Evolutionary conservation across 2,888 invertebrate genomes (phyloP).

Genomic region (Heteropelma amictum): DNA sequence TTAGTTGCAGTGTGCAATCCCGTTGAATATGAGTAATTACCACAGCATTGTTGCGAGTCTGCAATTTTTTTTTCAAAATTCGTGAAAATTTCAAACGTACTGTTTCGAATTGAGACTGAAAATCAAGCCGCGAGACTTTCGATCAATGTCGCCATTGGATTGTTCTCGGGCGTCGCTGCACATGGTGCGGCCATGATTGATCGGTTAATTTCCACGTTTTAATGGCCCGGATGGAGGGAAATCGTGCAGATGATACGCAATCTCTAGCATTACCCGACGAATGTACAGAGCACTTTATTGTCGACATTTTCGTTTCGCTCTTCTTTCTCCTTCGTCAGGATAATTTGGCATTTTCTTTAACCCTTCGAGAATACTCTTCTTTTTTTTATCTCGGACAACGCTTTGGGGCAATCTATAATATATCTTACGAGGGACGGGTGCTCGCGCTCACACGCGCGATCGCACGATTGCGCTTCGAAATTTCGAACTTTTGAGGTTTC

Average conservation of each 20-base stretch:
- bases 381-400: too few species aligned
- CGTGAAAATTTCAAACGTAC: background rate
- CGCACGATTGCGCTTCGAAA: too few species aligned
- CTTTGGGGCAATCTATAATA: too few species aligned
- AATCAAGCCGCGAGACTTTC: conserved; percentile 11
- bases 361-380: background rate
- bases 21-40: too few species aligned
- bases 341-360: too few species aligned
- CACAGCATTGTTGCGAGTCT: background rate
- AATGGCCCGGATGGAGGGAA: conserved; percentile 31
- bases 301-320: background rate
- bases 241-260: conserved; percentile 24
- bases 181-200: conserved; percentile 29
- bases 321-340: background rate
- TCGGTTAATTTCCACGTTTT: conserved; percentile 33
- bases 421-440: too few species aligned
- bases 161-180: conserved; percentile 1
- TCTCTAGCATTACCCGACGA: background rate
- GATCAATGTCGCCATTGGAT: conserved; percentile 31
- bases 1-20: too few species aligned
- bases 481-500: too few species aligned
- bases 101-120: conserved; percentile 1
- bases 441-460: too few species aligned
- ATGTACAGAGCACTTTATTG: conserved; percentile 5
- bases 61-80: background rate